phyloP scores from a whole-genome alignment of 2,888 invertebrate genomes.

The Dasysyrphus tricinctus region DNA sequence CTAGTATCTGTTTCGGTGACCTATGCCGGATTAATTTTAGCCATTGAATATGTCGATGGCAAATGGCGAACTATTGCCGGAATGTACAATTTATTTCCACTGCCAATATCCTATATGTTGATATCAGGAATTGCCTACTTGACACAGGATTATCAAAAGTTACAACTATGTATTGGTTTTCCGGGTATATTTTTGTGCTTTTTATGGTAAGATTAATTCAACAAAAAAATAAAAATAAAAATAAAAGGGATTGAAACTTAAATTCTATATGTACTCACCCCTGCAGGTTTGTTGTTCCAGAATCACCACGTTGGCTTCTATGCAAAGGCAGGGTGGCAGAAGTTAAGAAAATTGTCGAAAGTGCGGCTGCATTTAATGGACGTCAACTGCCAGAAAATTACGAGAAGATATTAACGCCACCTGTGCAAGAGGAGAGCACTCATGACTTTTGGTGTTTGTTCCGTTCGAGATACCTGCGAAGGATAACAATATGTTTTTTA shows the following conservation, averaged over 20 bases:
- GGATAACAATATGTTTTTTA: slow-evolving; percentile 88
- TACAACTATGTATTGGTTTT: slow-evolving; percentile 89
- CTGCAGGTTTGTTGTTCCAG: slow-evolving; percentile 89
- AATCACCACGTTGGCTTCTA: slow-evolving; percentile 91
- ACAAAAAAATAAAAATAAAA: not conserved
- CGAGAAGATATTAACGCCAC: slow-evolving; percentile 87
- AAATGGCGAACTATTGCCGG: slow-evolving; percentile 92
- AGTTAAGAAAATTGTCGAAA: slow-evolving; percentile 87
- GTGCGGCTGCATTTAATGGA: slow-evolving; percentile 88
- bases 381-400: slow-evolving; percentile 87
- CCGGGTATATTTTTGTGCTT: slow-evolving; percentile 88
- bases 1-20: slow-evolving; percentile 92
- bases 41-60: slow-evolving; percentile 91
- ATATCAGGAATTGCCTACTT: slow-evolving; percentile 89
- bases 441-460: slow-evolving; percentile 87
- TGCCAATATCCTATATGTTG: slow-evolving; percentile 89
- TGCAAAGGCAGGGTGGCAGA: slow-evolving; percentile 89
- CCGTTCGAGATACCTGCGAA: slow-evolving; percentile 86
- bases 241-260: not conserved
- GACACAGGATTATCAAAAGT: slow-evolving; percentile 88
- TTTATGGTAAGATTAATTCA: slow-evolving; percentile 85
- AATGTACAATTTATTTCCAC: slow-evolving; percentile 91
- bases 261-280: not conserved
- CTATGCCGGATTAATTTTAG: slow-evolving; percentile 91
- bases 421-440: slow-evolving; percentile 84